Base-by-base conservation (phyloP, 2,113 vertebrate genomes). In the Kryptolebias marmoratus region DNA sequence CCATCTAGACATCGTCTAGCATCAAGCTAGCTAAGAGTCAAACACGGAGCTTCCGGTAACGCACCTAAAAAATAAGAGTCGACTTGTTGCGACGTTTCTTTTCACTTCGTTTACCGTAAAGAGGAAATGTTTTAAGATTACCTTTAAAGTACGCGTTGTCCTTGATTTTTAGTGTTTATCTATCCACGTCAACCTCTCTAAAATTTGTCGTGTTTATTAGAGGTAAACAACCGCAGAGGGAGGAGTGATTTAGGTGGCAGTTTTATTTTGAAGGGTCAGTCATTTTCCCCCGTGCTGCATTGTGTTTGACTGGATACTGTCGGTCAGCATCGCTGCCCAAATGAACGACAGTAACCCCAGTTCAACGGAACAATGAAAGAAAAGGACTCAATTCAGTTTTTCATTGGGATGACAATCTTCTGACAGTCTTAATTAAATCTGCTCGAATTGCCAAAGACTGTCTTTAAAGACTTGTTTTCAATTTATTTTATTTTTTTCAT, bases 301-400 rank as follows among this genome's bases (percentile, higher is more conserved):
- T 73, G 11, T 30, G 13, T 15, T 12, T 28, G 12, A 0, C 52
- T 85, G 91, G 80, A 84, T 44, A 28, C 32, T 72, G 55, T 39
- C 27, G 74, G 13, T 69, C 65, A 72, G 72, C 71, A 75, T 74
- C 74, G 74, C 79, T 75, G 75, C 60, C 67, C 11, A 64, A 74
- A 80, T 93, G 92, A 91, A 91, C 93, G 93, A 92, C 36, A 92
- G 87, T 94, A 89, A 94, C 93, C 93, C 77, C 68, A 10, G 45
- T 52, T 71, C 49, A 73, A 31, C 8, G 30, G 77, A 86, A 87
- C 89, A 91, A 86, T 88, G 66, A 86, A 77, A 79, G 48, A 13
- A 42, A 79, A 64, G 31, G 14, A 45, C 44, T 36, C 15, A 68
- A 79, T 36, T 62, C 48, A 57, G 14, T 49, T 7, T 71, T 8